Conservation (phyloP, 2,113 vertebrate genomes). For the Halichoerus grypus region DNA sequence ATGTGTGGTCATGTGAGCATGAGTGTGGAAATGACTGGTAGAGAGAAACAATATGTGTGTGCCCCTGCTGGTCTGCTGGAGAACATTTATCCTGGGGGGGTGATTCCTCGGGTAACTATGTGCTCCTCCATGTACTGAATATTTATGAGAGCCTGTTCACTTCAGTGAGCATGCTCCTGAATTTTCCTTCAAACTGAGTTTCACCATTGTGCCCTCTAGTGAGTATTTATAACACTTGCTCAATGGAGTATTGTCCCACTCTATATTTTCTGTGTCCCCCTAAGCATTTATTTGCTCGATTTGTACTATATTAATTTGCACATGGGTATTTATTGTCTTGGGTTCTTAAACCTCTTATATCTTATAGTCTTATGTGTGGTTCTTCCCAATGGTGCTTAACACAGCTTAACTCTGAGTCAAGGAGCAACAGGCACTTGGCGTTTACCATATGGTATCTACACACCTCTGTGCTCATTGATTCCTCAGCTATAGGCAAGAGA, state of each 20-base stretch:
- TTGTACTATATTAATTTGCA: conserved; percentile 61
- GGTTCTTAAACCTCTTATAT: not conserved
- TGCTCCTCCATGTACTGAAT: not conserved
- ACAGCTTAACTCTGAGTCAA: not conserved
- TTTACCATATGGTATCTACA: too few relatives aligned
- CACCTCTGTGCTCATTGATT: rapidly evolving
- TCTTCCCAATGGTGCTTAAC: not conserved
- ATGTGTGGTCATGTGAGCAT: not conserved
- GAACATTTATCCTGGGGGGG: not conserved
- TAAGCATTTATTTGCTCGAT: conserved; percentile 56
- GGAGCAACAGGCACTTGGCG: rapidly evolving
- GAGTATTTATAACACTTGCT: conserved; percentile 50
- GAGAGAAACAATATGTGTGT: not conserved
- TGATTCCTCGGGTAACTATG: not conserved
- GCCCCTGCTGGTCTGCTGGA: rapidly evolving
- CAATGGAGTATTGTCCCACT: not conserved
- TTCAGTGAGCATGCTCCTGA: not conserved
- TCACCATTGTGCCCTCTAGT: not conserved
- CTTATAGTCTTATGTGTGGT: not conserved
- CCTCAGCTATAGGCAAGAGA: not conserved
- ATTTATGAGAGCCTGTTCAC: not conserved
- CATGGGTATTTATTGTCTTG: conserved; percentile 30
- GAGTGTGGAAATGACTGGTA: not conserved
- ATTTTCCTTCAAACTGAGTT: not conserved
- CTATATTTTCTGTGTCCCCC: conserved; percentile 45